phyloP scores from a whole-genome alignment of 2,888 invertebrate species.

The Julus scanicus region DNA sequence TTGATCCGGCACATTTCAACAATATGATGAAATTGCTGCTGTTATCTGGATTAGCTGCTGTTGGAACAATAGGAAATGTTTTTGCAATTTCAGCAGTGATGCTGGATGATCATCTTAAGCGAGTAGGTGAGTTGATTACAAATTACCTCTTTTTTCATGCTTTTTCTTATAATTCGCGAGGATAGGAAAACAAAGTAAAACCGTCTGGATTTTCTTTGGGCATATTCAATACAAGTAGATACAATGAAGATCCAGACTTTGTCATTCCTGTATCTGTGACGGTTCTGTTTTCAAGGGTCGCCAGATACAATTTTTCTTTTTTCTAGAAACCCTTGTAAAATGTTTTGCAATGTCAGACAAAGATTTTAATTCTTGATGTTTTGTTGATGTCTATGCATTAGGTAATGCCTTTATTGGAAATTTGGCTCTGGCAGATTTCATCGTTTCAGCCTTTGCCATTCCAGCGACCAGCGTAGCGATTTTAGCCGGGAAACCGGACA shows the following conservation, averaged over 20 bases:
- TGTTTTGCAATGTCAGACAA: no score
- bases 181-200: no score
- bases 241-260: no score
- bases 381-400: conserved; percentile 62
- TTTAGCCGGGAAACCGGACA: conserved; percentile 71
- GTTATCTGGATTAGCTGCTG: conserved; percentile 73
- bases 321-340: no score
- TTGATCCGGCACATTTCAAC: conserved; percentile 54
- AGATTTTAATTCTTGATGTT: neutral
- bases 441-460: conserved; percentile 77
- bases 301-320: no score
- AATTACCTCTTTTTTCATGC: neutral
- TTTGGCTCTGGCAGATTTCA: conserved; percentile 77
- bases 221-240: no score
- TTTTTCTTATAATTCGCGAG: no score
- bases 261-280: no score
- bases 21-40: conserved; percentile 69
- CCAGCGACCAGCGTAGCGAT: conserved; percentile 78
- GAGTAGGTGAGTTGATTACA: conserved; percentile 70
- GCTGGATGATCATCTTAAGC: conserved; percentile 77
- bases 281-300: no score
- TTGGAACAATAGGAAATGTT: conserved; percentile 79
- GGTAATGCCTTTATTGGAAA: conserved; percentile 78
- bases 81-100: conserved; percentile 81
- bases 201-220: no score